Evolutionary conservation across 2,113 vertebrate genomes (phyloP), one percentile per base, ranked within the genome.

Genomic region (Pterocles gutturalis): DNA sequence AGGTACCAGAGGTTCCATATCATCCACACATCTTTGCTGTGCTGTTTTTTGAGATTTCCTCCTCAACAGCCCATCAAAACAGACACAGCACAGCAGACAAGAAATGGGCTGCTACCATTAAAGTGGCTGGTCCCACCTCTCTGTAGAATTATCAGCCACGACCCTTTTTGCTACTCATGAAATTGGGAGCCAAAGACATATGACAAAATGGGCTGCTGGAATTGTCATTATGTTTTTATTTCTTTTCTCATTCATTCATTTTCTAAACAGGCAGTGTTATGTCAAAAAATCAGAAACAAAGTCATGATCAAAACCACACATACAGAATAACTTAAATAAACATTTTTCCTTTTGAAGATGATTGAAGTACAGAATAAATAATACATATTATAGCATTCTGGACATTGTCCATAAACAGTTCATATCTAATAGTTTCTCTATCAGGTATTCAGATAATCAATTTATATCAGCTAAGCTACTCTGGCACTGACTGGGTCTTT

Each of bases 261-360:
- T 93, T 76, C 28, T 85, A 76, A 89, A 87, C 17, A 57, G 24
- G 17, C 11, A 87, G 26, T 17, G 28, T 51, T 80, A 88, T 65
- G 83, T 65, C 34, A 89, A 83, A 80, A 81, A 53, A 54, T 41
- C 48, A 77, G 26, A 84, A 78, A 70, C 11, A 16, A 90, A 87
- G n/a, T 41, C 13, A 86, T 28, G 7, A 81, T 81, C 55, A 89
- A 90, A 69, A 25, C 19, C 65, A 89, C 36, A 76, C 24, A 69
- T 36, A 54, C 1, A 81, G n/a, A 83, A 72, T 70, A 87, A 96
- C 29, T 95, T 95, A 76, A 93, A 93, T 31, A 89, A 80, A 72
- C 1, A 43, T 65, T 87, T 87, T 82, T 92, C 19, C 25, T 71
- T 92, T 65, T 72, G 36, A 87, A 73, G 22, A 61, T 62, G 41